Evolutionary conservation across 2,888 invertebrate species (phyloP), one percentile per base, ranked within the genome.

Genomic region (Sthenelais limicola): DNA sequence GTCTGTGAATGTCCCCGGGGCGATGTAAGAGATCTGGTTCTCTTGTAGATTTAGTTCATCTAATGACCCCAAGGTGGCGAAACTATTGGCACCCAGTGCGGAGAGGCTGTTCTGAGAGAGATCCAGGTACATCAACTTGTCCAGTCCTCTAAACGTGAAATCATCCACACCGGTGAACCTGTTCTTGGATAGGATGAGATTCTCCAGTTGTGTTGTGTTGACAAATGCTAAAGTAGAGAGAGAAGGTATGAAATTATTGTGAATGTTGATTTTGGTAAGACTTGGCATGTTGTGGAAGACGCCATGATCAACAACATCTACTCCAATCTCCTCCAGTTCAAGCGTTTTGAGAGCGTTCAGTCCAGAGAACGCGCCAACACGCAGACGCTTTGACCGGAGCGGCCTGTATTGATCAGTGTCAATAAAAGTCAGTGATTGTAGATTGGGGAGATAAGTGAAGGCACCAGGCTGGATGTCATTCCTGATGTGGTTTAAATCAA

Each of bases 401-500:
- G 67, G 30, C 12, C 43, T 32, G 35, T 32, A 49, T 28, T 28
- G 18, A 9, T 48, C 32, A 7, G 28, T 43, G 33, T 67, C 9
- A 30, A 24, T 48, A 28, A 71, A 26, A 0, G 18, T 32, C 18
- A 72, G 67, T n/a, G 30, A 26, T 2, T 9, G 33, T 38, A 72
- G 35, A 12, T 49, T 5, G 2, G 21, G 9, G 38, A 72, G 51
- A 21, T 49, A n/a, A 7, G 15, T 3, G 43, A 72, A 72, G 24
- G 26, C 35, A 9, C 52, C 67, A 3, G 52, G 33, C 26, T 52
- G n/a, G 9, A 21, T 35, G 24, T 24, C 30, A n/a, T 32, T 21
- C 7, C 38, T 32, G 21, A 69, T 26, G 69, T 69, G 30, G 24
- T 32, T 69, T 3, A 69, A 3, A 28, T 69, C 69, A 7, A 69